Percentiles rank a stretch among this genome's conserved stretches.
phyloP scores from a whole-genome alignment of 2,888 invertebrate species.

The Cerceris ruficornis region DNA sequence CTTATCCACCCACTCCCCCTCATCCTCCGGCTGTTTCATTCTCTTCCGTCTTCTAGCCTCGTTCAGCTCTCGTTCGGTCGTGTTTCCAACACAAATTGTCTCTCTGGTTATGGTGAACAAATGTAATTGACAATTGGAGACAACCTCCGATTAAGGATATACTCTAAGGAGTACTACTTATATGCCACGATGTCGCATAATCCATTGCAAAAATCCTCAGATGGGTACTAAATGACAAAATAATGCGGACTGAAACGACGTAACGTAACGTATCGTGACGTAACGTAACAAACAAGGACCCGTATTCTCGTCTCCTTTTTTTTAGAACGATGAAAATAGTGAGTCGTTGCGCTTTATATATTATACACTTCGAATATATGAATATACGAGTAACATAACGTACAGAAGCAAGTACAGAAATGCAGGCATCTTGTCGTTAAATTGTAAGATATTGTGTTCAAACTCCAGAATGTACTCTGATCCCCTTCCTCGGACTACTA shows the following conservation, averaged over 20 bases:
- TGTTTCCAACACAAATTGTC: not conserved
- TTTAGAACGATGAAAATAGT: slow-evolving; percentile 73
- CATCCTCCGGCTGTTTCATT: not conserved
- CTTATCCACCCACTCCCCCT: too few relatives aligned
- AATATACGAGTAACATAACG: slow-evolving; percentile 74
- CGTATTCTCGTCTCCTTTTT: slow-evolving; percentile 73
- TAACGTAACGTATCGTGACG: slow-evolving; percentile 45
- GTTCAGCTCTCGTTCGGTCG: not conserved
- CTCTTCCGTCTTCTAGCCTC: not conserved
- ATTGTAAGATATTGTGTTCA: slow-evolving; percentile 80
- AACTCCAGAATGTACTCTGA: slow-evolving; percentile 80
- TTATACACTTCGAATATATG: slow-evolving; percentile 75
- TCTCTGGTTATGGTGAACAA: slow-evolving; percentile 37
- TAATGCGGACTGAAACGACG: slow-evolving; percentile 73
- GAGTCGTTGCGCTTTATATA: slow-evolving; percentile 77
- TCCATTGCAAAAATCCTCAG: slow-evolving; percentile 63
- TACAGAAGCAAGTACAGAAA: slow-evolving; percentile 78
- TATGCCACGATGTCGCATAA: slow-evolving; percentile 73
- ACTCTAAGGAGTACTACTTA: slow-evolving; percentile 62
- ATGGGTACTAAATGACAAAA: slow-evolving; percentile 65
- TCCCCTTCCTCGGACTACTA: slow-evolving; percentile 71
- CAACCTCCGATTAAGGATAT: slow-evolving; percentile 65
- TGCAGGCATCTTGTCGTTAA: slow-evolving; percentile 79
- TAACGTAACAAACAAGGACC: slow-evolving; percentile 70
- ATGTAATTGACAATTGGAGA: slow-evolving; percentile 71